Percentiles rank a stretch among this genome's conserved stretches.
phyloP scores from a whole-genome alignment of 2,888 invertebrate species.

The Lasioglossum pauxillum region DNA sequence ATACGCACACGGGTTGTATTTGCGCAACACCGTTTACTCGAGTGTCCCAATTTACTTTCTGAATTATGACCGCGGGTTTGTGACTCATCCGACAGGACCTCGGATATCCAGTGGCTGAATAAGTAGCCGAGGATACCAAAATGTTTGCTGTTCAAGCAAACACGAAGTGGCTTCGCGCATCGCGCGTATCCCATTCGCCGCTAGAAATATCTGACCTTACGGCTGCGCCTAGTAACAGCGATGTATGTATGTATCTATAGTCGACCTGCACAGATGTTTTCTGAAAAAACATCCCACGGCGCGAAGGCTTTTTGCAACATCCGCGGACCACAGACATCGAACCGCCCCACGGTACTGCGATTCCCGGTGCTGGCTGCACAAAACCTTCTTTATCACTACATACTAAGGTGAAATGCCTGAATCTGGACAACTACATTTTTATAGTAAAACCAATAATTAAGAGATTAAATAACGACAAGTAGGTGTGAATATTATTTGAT shows the following conservation, averaged over 20 bases:
- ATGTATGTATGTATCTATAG: constrained; percentile 8
- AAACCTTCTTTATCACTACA: too few species aligned
- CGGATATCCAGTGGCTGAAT: constrained; percentile 2
- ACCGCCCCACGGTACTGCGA: not conserved
- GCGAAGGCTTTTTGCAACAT: not conserved
- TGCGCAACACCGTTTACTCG: not conserved
- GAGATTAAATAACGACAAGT: too few species aligned
- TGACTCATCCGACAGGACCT: constrained; percentile 7
- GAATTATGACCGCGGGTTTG: constrained; percentile 1
- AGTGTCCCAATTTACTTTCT: constrained; percentile 10
- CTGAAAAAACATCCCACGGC: not conserved
- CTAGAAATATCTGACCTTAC: constrained; percentile 19
- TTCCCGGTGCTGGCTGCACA: too few species aligned
- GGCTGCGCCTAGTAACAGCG: constrained; percentile 9
- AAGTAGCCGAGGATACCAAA: constrained; percentile 10
- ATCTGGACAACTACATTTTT: too few species aligned
- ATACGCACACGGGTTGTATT: not conserved
- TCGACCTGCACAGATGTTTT: constrained; percentile 10
- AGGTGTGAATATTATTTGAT: too few species aligned
- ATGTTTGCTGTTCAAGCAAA: constrained; percentile 3
- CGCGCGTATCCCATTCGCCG: not conserved
- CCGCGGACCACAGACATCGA: not conserved
- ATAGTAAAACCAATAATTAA: too few species aligned
- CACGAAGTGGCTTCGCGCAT: not conserved
- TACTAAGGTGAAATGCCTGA: too few species aligned